phyloP scores from a whole-genome alignment of 2,113 vertebrate genomes.

The Sminthopsis crassicaudata region DNA sequence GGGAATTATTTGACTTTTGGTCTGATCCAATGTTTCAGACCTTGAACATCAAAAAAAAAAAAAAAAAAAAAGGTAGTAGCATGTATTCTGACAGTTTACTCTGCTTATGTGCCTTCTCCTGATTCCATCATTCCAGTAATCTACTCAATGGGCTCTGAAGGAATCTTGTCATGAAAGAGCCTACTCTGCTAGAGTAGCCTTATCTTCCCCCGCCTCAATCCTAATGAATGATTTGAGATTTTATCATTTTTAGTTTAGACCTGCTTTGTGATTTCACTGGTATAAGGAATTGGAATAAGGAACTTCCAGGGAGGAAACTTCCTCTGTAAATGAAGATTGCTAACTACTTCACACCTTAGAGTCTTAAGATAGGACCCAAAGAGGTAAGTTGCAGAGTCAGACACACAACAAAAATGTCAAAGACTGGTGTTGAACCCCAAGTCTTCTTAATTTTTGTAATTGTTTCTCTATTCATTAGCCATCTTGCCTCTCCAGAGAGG shows the following conservation, averaged over 20 bases:
- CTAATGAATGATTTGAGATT: neutral
- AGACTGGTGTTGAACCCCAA: neutral
- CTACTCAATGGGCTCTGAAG: neutral
- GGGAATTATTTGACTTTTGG: neutral
- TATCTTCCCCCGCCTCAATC: neutral
- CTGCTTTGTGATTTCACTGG: neutral
- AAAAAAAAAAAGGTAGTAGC: neutral
- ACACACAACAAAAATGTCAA: neutral
- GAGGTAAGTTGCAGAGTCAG: neutral
- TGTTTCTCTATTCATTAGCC: neutral
- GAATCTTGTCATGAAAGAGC: neutral
- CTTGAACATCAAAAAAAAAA: neutral
- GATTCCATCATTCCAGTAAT: neutral
- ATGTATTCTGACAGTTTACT: neutral
- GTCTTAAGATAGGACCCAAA: neutral
- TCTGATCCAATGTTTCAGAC: neutral
- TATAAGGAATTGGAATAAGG: neutral
- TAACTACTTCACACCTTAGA: neutral
- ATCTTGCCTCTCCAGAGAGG: neutral
- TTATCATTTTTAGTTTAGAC: neutral
- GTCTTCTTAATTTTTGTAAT: neutral
- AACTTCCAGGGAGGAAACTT: neutral
- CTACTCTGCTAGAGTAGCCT: neutral
- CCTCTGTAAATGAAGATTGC: neutral
- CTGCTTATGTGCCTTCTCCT: neutral